Percentiles rank a stretch among this genome's conserved stretches.
Evolutionary conservation across 2,888 invertebrate genomes (phyloP).

Genomic region (Synanthedon andrenaeformis): DNA sequence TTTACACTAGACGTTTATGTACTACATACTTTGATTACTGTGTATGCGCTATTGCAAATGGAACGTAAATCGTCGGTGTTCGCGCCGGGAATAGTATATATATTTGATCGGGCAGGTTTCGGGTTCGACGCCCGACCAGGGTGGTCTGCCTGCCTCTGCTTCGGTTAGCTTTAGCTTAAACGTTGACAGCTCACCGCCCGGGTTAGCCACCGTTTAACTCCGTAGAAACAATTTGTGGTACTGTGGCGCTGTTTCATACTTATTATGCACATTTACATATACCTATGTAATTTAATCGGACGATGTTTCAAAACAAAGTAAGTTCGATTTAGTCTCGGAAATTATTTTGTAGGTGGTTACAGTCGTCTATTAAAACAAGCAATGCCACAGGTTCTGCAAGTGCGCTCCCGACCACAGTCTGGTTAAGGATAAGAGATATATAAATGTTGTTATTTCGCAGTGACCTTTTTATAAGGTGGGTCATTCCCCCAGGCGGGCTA

Average conservation of each 20-base stretch:
- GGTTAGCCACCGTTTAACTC: slow-evolving; percentile 2
- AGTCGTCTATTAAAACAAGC: no score
- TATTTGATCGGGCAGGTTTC: slow-evolving; percentile 31
- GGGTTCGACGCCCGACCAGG: slow-evolving; percentile 35
- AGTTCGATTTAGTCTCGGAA: no score
- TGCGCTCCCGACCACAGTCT: no score
- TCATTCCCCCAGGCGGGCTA: no score
- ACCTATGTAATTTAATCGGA: no score
- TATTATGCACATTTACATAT: background rate
- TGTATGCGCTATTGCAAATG: slow-evolving; percentile 24
- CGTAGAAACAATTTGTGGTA: background rate
- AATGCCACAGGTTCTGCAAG: no score
- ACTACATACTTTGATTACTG: background rate
- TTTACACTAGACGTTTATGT: no score
- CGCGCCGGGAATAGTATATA: slow-evolving; percentile 33
- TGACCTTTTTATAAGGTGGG: no score
- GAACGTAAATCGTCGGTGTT: slow-evolving; percentile 31
- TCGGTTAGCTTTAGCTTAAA: slow-evolving; percentile 2
- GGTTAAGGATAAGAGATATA: no score
- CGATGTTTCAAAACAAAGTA: no score
- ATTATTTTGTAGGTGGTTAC: no score
- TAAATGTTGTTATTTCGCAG: no score
- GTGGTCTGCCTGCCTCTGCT: slow-evolving; percentile 25
- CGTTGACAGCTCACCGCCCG: slow-evolving; percentile 12
- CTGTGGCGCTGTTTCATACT: background rate